Base-by-base conservation (phyloP, 64 coral and sea anemone species). In the Stichodactyla helianthus region DNA sequence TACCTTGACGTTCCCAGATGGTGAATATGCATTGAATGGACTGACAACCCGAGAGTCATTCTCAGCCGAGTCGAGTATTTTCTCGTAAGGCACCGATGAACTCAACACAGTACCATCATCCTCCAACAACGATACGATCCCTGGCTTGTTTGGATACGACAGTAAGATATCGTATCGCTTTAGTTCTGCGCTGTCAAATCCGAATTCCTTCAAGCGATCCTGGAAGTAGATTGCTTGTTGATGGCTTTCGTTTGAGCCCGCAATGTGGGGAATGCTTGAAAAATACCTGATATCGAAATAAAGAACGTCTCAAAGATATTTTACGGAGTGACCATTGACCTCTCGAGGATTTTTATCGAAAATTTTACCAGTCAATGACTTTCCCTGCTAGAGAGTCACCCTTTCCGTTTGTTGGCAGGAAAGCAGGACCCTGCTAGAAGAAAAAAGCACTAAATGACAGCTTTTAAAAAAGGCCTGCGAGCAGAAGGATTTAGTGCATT, bases 21-120 rank as follows among this genome's bases (percentile, higher is more conserved):
- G 87, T 4, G 93, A 92, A 53, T 92, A 92, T 10, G 93, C 93
- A 82, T 95, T 95, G 57, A 92, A 95, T 57, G 93, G 90, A 31
- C 86, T 77, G 14, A 95, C 82, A 50, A 88, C 86, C 19, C 81
- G 59, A 20, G 90, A 61, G 53, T 92, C 27, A 54, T 95, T 89
- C 65, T 95, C 93, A 0, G 86, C 58, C 15, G 82, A 35, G 6
- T 95, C 86, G 1, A 95, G 77, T 56, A 91, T 67, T 25, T 81
- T 91, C 68, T 95, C 93, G 18, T 86, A 28, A 76, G 71, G 59
- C 65, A 83, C 81, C 12, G 93, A 91, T 14, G 78, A 82, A 59
- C 80, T 58, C 15, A 92, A 27, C 3, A 86, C 51, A 5, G 26
- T 77, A 7, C 90, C 89, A 60, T 83, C 65, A 15, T 61, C 83